A percentile compares a stretch with the other conserved stretches of the same genome.
These are phyloP conservation scores for Mesocentrotus franciscanus DNA, from an alignment of 53 echinoderm and acorn worm species.

Conservation along the genomic window DNA sequence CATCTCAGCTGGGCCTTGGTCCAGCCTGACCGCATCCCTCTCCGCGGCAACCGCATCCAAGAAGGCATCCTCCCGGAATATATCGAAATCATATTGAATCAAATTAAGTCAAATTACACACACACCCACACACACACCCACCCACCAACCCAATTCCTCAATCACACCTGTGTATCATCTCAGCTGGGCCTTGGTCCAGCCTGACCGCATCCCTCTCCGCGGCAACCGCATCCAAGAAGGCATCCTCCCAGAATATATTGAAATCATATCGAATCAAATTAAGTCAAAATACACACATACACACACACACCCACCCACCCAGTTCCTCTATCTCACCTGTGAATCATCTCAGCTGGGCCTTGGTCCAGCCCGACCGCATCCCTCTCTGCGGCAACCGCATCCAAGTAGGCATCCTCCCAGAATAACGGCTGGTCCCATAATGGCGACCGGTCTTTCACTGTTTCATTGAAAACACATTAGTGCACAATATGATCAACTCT, in stretches of 20 bases:
- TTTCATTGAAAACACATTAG: neutral
- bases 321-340: slow-evolving; percentile 70
- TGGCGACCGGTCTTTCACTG: slow-evolving; percentile 93
- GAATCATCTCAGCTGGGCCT: slow-evolving; percentile 97
- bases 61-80: slow-evolving; percentile 85
- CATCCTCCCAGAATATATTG: slow-evolving; percentile 70
- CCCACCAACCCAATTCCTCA: slow-evolving; percentile 48
- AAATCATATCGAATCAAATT: too few relatives aligned
- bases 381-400: slow-evolving; percentile 96
- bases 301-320: neutral
- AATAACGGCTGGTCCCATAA: slow-evolving; percentile 95
- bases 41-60: too few relatives aligned
- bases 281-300: neutral
- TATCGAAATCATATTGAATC: too few relatives aligned
- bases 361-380: slow-evolving; percentile 99
- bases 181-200: slow-evolving; percentile 96
- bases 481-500: too few relatives aligned
- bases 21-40: too few relatives aligned
- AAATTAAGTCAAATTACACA: too few relatives aligned
- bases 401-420: slow-evolving; percentile 95
- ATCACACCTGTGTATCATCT: slow-evolving; percentile 92
- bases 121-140: too few relatives aligned
- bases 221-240: slow-evolving; percentile 89
- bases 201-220: slow-evolving; percentile 95
- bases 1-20: slow-evolving; percentile 97